Percentiles rank a stretch among this genome's conserved stretches.
Conservation (phyloP, 2,113 vertebrate species). For the Chelonoidis abingdonii region DNA sequence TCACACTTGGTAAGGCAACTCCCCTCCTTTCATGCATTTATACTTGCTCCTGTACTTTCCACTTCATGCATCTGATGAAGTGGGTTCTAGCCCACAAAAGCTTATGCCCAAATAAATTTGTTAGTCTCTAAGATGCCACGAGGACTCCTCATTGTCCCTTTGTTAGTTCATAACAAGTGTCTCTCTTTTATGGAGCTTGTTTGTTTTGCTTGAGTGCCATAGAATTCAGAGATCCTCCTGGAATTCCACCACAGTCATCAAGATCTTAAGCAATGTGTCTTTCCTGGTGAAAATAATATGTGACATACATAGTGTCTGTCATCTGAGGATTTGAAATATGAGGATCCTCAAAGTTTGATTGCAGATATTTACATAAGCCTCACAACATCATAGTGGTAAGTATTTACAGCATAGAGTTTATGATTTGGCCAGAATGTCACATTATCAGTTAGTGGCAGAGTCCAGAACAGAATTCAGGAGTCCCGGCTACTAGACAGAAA, state of each 20-base stretch:
- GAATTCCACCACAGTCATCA: neutral
- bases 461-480: neutral
- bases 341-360: neutral
- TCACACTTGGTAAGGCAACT: no score
- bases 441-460: neutral
- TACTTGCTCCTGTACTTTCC: no score
- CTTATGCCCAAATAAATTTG: no score
- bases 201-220: neutral
- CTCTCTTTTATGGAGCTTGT: slow-evolving; percentile 26
- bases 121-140: no score
- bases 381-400: neutral
- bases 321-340: neutral
- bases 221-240: neutral
- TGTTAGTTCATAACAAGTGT: slow-evolving; percentile 54
- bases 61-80: no score
- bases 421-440: neutral
- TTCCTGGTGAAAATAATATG: neutral
- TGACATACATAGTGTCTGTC: neutral
- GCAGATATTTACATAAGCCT: neutral
- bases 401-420: neutral
- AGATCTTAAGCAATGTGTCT: neutral
- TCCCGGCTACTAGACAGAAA: neutral
- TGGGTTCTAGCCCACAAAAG: no score
- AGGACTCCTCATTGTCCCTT: neutral
- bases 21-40: no score